Conservation (phyloP, 2,888 invertebrate genomes). For the Drosophila ustulata region DNA sequence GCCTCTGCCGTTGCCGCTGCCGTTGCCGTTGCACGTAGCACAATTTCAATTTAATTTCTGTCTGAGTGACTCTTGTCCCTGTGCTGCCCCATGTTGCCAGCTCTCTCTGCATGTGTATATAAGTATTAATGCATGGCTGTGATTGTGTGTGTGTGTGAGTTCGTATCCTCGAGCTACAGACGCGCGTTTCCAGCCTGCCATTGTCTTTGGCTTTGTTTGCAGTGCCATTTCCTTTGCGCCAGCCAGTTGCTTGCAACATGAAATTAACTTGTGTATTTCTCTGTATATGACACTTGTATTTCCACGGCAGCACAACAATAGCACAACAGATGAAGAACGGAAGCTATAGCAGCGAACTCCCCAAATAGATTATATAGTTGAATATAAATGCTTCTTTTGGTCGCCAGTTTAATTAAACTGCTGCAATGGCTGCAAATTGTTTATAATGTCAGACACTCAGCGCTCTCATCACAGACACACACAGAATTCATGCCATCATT, state of each 20-base stretch:
- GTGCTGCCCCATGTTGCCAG: conserved; percentile 17
- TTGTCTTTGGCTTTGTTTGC: conserved; percentile 77
- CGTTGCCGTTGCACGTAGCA: conserved; percentile 58
- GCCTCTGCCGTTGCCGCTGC: not conserved
- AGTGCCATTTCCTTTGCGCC: conserved; percentile 62
- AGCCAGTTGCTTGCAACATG: conserved; percentile 48
- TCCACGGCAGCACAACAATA: conserved; percentile 18
- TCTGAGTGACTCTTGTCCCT: conserved; percentile 55
- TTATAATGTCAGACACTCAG: conserved; percentile 52
- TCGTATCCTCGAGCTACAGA: conserved; percentile 38
- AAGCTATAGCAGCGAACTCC: conserved; percentile 9
- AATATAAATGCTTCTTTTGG: conserved; percentile 47
- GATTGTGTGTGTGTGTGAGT: conserved; percentile 19
- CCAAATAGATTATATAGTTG: conserved; percentile 64
- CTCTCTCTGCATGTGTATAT: conserved; percentile 23
- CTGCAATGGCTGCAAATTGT: conserved; percentile 58
- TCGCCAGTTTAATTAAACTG: conserved; percentile 65
- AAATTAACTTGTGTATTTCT: conserved; percentile 66
- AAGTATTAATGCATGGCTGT: conserved; percentile 21
- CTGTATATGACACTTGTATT: conserved; percentile 35
- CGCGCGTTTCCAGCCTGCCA: conserved; percentile 55
- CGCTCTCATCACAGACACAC: conserved; percentile 21
- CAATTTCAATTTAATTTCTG: conserved; percentile 79
- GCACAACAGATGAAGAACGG: not conserved
- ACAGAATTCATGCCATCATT: conserved; percentile 26